Percentiles rank a stretch among this genome's conserved stretches.
Evolutionary conservation across 2,888 invertebrate species (phyloP).

Genomic region (Yponomeuta cagnagella): DNA sequence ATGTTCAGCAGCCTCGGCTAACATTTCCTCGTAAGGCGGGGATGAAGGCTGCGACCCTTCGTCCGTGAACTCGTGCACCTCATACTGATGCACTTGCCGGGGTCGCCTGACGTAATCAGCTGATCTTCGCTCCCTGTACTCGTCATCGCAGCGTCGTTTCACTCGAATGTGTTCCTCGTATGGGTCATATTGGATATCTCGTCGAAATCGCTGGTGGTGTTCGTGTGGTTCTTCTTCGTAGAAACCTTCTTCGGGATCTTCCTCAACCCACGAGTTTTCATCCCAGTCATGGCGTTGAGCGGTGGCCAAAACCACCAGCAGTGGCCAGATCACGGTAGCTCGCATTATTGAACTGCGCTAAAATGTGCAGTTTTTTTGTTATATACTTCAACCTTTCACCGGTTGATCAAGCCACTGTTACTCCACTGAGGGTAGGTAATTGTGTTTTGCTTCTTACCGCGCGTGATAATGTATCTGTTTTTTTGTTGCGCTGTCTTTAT

Average conservation of each 20-base stretch:
- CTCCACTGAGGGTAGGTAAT: slow-evolving; percentile 31
- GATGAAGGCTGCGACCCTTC: slow-evolving; percentile 37
- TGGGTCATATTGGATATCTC: slow-evolving; percentile 7
- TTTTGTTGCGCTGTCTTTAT: slow-evolving; percentile 17
- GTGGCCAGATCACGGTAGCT: slow-evolving; percentile 42
- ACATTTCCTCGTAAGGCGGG: slow-evolving; percentile 61
- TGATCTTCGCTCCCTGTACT: slow-evolving; percentile 32
- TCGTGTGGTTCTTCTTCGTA: slow-evolving; percentile 43
- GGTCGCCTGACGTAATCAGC: slow-evolving; percentile 35
- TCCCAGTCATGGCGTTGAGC: slow-evolving; percentile 15
- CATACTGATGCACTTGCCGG: slow-evolving; percentile 58
- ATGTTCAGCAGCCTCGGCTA: slow-evolving; percentile 64
- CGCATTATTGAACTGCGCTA: slow-evolving; percentile 50
- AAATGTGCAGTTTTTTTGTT: slow-evolving; percentile 44
- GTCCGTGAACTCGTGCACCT: slow-evolving; percentile 57
- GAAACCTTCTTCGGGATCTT: slow-evolving; percentile 34
- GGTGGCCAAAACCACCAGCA: slow-evolving; percentile 33
- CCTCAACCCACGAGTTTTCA: slow-evolving; percentile 52
- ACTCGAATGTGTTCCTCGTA: slow-evolving; percentile 51
- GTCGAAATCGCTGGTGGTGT: slow-evolving; percentile 12
- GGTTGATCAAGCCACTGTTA: slow-evolving; percentile 40
- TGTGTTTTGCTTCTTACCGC: slow-evolving; percentile 5
- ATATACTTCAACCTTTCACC: slow-evolving; percentile 61
- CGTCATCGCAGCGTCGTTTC: slow-evolving; percentile 43
- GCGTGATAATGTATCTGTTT: slow-evolving; percentile 16